Base-by-base conservation (phyloP, 2,113 vertebrate species). In the Pachyramphus minor region DNA sequence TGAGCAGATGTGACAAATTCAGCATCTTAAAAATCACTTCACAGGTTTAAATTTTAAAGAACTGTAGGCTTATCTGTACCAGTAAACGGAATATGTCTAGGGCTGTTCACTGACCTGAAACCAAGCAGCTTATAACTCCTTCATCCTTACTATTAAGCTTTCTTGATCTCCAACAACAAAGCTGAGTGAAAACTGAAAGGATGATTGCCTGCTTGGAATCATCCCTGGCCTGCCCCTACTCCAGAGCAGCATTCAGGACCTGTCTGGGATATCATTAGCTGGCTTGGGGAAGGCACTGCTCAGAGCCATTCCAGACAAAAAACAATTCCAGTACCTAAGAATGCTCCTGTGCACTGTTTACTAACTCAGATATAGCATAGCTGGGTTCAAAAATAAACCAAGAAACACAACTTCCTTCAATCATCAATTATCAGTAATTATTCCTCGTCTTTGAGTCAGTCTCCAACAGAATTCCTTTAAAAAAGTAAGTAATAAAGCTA, bases 301-400 rank as follows among this genome's bases (percentile, higher is more conserved):
- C 90, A 80, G 30, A 80, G 58, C 7, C 9, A 69, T 21, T 66
- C 22, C n/a, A 44, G 53, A 69, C 10, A 49, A 47, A 42, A 49
- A 64, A 9, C 2, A 50, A 39, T 49, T 44, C 13, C 55, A 67
- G 35, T 30, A 50, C 7, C 8, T 23, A 91, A 64, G 19, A 75
- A 63, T 11, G 11, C 14, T 78, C 39, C 66, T 75, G 60, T 0
- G 0, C 66, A 60, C 8, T 52, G 11, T 62, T 78, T 93, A 64
- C 22, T 49, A 64, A 31, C 39, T 31, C 62, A 84, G 21, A 89
- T 59, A 72, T 8, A 75, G 37, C 41, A 68, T 16, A 87, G 14
- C 28, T 69, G 15, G 58, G 44, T 41, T 87, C 15, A 72, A 94
- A 93, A 93, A 87, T 44, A 93, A 84, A 84, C 31, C 20, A 49